Evolutionary conservation across 2,113 vertebrate species (phyloP).

Genomic region (Perca fluviatilis): DNA sequence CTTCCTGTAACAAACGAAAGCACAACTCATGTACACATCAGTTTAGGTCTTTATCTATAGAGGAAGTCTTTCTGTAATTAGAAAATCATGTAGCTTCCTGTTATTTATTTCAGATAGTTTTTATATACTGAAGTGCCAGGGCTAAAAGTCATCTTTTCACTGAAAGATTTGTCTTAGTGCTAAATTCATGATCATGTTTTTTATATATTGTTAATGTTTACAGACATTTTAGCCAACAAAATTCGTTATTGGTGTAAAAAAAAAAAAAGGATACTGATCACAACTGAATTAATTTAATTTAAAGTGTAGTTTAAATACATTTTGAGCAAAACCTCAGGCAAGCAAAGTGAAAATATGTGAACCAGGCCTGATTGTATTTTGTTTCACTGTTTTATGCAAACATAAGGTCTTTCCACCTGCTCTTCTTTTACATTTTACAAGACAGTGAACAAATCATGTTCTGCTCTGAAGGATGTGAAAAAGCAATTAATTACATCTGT

Average conservation of each 20-base stretch:
- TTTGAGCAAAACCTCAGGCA: neutral
- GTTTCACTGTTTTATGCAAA: neutral
- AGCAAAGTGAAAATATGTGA: neutral
- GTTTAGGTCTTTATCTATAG: neutral
- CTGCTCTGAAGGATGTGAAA: neutral
- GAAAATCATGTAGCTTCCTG: conserved; percentile 8
- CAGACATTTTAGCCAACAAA: neutral
- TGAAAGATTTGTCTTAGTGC: neutral
- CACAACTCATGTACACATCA: neutral
- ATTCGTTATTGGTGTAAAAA: no score
- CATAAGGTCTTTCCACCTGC: neutral
- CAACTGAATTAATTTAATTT: neutral
- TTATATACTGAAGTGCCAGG: neutral
- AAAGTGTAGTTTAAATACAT: neutral
- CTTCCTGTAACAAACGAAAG: conserved; percentile 66
- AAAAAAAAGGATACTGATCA: neutral
- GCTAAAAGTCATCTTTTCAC: neutral
- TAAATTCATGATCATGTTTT: neutral
- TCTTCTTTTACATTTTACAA: conserved; percentile 2
- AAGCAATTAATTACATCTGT: conserved; percentile 57
- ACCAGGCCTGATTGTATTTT: neutral
- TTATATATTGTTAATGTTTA: neutral
- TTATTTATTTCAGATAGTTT: neutral
- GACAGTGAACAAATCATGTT: neutral
- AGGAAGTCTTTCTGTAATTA: neutral